Conservation (phyloP, 2,797 vertebrate species). For the Darevskia mixta region DNA sequence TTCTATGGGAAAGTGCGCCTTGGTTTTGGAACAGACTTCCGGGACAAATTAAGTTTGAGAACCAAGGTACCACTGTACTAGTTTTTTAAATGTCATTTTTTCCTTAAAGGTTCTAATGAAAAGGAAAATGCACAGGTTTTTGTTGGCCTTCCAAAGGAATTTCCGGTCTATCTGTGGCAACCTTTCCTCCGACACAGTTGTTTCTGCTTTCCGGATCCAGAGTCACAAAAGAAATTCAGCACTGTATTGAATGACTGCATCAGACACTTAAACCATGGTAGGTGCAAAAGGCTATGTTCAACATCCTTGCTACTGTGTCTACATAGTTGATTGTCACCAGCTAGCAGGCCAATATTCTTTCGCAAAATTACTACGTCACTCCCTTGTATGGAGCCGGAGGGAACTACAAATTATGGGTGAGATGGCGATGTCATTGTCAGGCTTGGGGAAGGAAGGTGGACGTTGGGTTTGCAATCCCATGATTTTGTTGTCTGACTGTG, state of each 20-base stretch:
- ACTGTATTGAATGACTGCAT: conserved; percentile 86
- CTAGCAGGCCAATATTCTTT: background rate
- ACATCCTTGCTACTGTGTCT: background rate
- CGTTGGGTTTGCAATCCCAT: background rate
- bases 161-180: conserved; percentile 90
- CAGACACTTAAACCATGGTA: conserved; percentile 89
- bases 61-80: too few relatives aligned
- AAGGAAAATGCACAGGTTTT: conserved; percentile 83
- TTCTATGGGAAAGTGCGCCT: too few relatives aligned
- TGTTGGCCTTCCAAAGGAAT: conserved; percentile 82
- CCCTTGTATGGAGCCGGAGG: background rate
- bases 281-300: background rate
- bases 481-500: background rate
- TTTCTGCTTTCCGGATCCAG: conserved; percentile 86
- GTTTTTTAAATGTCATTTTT: background rate
- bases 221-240: conserved; percentile 80
- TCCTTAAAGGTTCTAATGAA: conserved; percentile 80
- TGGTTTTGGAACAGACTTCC: too few relatives aligned
- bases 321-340: background rate
- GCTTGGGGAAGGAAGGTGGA: background rate
- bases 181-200: conserved; percentile 87
- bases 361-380: background rate
- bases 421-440: background rate
- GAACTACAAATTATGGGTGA: background rate
- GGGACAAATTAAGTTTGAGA: too few relatives aligned